Percentiles rank a stretch among this genome's conserved stretches.
Evolutionary conservation across 92 coral and sea anemone species (phyloP).

Genomic region (Epizoanthus rinbou): DNA sequence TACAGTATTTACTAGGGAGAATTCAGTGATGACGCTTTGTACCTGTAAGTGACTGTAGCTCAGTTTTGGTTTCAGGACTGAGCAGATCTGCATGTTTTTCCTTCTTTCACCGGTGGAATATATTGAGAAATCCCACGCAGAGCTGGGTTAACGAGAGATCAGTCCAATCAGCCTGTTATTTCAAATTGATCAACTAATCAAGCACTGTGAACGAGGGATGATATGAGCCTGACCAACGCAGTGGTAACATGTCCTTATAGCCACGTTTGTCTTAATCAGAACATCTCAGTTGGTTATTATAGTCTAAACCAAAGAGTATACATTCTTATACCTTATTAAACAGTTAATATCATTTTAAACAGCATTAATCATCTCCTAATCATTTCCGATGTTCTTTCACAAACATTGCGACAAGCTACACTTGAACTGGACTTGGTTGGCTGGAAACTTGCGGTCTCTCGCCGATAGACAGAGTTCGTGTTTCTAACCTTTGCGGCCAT

Average conservation of each 20-base stretch:
- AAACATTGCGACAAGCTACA: constrained; percentile 1
- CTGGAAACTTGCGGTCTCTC: not conserved
- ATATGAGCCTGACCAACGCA: not conserved
- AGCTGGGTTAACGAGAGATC: not conserved
- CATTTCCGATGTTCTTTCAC: constrained; percentile 5
- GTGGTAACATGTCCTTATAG: not conserved
- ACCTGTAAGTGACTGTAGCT: too few species aligned
- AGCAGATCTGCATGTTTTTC: too few species aligned
- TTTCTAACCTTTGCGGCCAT: too few species aligned
- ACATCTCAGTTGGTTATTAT: too few species aligned
- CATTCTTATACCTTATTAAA: not conserved
- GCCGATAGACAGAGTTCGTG: not conserved
- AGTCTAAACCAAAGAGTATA: not conserved
- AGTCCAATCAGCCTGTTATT: not conserved
- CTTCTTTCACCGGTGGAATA: too few species aligned
- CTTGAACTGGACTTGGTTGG: constrained; percentile 9
- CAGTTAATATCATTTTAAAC: constrained; percentile 9
- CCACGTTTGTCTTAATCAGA: not conserved
- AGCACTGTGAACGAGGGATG: not conserved
- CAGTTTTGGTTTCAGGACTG: too few species aligned
- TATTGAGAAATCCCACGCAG: not conserved
- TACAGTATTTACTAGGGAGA: too few species aligned
- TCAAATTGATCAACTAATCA: not conserved
- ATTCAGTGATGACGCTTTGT: too few species aligned
- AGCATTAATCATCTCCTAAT: constrained; percentile 18